These are phyloP conservation scores for Malurus elegans DNA, from an alignment of 2,113 vertebrate species.

Conservation along the genomic window DNA sequence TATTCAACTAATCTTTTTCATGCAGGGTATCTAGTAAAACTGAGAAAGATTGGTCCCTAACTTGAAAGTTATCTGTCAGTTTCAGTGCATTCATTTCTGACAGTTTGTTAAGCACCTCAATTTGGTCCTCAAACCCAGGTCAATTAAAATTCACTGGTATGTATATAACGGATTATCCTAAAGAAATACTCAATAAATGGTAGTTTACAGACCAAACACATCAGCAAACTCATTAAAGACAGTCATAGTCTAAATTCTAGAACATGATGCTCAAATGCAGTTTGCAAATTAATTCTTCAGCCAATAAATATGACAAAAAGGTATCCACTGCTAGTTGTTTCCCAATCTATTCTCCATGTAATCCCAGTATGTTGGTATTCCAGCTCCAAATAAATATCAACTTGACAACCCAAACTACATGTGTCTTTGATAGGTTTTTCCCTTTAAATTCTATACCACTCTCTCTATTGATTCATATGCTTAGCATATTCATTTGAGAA, in stretches of 20 bases:
- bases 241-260: not conserved
- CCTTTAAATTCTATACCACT: not conserved
- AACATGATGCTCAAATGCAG: not conserved
- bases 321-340: not conserved
- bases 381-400: not conserved
- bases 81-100: not conserved
- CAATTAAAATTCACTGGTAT: not conserved
- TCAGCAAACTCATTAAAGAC: not conserved
- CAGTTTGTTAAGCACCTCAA: not conserved
- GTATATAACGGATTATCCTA: not conserved
- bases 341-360: accelerated
- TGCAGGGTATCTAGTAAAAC: not conserved
- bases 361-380: not conserved
- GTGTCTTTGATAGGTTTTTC: not conserved
- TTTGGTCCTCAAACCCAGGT: not conserved
- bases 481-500: not conserved
- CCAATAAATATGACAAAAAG: not conserved
- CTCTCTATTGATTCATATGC: not conserved
- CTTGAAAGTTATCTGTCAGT: not conserved
- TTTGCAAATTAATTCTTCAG: not conserved
- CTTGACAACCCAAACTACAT: not conserved
- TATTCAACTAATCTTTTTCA: not conserved
- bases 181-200: not conserved
- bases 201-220: not conserved
- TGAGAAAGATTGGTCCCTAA: not conserved